Base-by-base conservation (phyloP, 2,888 invertebrate species). In the Euzophera pinguis region DNA sequence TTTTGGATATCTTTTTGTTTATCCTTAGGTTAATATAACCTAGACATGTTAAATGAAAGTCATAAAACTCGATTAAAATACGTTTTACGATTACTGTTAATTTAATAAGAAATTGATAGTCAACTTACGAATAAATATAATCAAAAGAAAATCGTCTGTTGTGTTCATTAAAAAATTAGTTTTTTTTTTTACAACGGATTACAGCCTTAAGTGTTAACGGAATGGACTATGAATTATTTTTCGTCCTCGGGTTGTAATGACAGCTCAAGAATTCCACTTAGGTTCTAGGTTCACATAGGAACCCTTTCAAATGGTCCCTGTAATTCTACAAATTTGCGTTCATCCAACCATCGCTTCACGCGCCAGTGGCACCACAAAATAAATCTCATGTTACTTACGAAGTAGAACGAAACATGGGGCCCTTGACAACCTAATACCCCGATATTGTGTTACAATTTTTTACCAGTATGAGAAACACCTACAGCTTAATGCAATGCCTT, bases 311-410 rank as follows among this genome's bases (percentile, higher is more conserved):
- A 35, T 43, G 43, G 35, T 43, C 43, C 43, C 43, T 37, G n/a
- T 51, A 51, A 51, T 51, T 51, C 35, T 17, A 34, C 43, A 35
- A 43, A 42, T 51, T 43, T 43, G 49, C 22, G 48, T 38, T 8
- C 51, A 37, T 12, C 51, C 43, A 51, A 22, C 37, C 51, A 13
- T 43, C 9, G 27, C 17, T 35, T 51, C 35, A 22, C 37, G 43
- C 51, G 17, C 37, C 35, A 42, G 35, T 51, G 43, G 37, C 35
- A 27, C 8, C 43, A 27, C 22, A 37, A 35, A 41, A 43, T 42
- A 43, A 51, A 35, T 35, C 43, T 51, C 43, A 51, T 22, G 43
- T 51, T 51, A 51, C 51, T 37, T 35, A 45, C 51, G 42, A 51
- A 51, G 22, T 51, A 37, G 51, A 43, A 51, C 51, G 43, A 27